Evolutionary conservation across 2,113 vertebrate species (phyloP).

Genomic region (Campylomormyrus tamandua): DNA sequence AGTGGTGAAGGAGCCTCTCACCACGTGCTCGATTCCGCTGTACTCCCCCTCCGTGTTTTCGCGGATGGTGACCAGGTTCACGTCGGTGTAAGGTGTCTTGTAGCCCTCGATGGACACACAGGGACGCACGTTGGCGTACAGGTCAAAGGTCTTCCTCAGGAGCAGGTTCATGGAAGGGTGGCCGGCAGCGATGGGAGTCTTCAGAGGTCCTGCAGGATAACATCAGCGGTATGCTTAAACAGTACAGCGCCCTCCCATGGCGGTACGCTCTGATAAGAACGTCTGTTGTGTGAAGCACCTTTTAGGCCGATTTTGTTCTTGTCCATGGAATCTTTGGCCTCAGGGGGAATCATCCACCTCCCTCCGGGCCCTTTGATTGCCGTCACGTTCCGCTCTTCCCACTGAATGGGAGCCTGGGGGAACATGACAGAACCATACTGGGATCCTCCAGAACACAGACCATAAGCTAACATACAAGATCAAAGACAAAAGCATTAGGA

Average conservation of each 20-base stretch:
- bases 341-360: conserved; percentile 88
- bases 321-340: conserved; percentile 96
- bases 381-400: conserved; percentile 85
- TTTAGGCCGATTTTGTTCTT: conserved; percentile 90
- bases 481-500: neutral
- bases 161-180: conserved; percentile 95
- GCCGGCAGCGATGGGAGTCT: conserved; percentile 90
- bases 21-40: conserved; percentile 91
- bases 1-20: conserved; percentile 42
- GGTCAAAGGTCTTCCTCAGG: conserved; percentile 88
- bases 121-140: conserved; percentile 88
- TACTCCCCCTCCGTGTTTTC: conserved; percentile 77
- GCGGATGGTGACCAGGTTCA: conserved; percentile 56
- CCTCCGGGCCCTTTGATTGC: conserved; percentile 86
- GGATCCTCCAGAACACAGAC: neutral
- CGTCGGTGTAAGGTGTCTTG: conserved; percentile 82
- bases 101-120: conserved; percentile 93
- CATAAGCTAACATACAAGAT: neutral
- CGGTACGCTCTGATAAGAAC: neutral
- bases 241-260: neutral
- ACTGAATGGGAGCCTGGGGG: conserved; percentile 72
- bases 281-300: conserved; percentile 54
- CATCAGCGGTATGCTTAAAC: neutral
- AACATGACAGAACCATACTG: neutral
- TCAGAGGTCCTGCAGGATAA: conserved; percentile 72